Percentiles rank a stretch among this genome's conserved stretches.
Conservation (phyloP, 2,113 vertebrate species). For the Psilopogon haemacephalus region DNA sequence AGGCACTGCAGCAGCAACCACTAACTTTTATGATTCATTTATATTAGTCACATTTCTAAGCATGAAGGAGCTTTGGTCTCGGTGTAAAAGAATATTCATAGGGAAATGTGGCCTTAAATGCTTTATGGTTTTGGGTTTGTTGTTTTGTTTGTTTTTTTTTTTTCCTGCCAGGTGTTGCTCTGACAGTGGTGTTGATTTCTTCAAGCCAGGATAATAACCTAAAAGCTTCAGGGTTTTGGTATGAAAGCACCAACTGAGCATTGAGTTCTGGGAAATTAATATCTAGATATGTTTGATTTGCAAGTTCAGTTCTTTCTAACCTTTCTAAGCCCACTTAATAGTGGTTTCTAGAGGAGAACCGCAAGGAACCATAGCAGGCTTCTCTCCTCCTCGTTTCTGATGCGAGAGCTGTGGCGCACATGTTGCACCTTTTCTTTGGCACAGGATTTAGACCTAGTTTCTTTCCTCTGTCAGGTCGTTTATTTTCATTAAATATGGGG, state of each 20-base stretch:
- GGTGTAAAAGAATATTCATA: background rate
- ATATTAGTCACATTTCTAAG: background rate
- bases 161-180: background rate
- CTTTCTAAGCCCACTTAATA: no score
- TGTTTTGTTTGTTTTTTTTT: no score
- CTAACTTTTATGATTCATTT: constrained; percentile 35
- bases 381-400: background rate
- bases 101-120: background rate
- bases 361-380: background rate
- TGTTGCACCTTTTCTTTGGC: background rate
- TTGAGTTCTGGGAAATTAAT: no score
- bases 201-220: background rate
- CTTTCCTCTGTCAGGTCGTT: background rate
- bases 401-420: no score
- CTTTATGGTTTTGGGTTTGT: no score
- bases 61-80: background rate
- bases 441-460: background rate
- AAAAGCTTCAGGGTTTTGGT: background rate
- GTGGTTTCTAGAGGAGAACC: no score
- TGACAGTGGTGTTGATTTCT: background rate
- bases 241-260: no score
- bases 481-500: background rate
- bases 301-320: no score
- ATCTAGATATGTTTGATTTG: no score
- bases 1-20: background rate